phyloP scores from a whole-genome alignment of 2,888 invertebrate species.

The Andrena camellia region DNA sequence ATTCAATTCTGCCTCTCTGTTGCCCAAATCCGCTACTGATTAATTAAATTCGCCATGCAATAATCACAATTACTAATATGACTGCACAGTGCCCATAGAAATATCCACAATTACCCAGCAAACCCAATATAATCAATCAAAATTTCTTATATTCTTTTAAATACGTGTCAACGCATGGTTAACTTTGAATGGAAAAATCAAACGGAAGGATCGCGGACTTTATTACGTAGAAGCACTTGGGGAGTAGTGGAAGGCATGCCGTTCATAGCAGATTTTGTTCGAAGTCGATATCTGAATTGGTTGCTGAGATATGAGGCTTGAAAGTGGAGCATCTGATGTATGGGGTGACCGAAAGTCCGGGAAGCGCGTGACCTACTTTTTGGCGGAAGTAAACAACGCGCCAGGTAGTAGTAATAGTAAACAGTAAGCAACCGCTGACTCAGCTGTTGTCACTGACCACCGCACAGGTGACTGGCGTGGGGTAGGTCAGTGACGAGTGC shows the following conservation, averaged over 20 bases:
- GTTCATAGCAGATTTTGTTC: background rate
- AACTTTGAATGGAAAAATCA: no score
- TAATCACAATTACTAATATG: no score
- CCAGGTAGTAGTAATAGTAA: background rate
- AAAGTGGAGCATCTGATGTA: background rate
- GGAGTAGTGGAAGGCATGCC: background rate
- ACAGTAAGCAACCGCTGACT: constrained; percentile 24
- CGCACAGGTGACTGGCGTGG: constrained; percentile 2
- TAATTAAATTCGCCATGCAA: background rate
- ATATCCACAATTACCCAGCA: no score
- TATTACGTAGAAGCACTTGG: no score
- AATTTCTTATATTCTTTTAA: no score
- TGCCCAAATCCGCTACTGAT: background rate
- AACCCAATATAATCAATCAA: background rate
- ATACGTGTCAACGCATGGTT: no score
- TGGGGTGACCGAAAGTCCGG: background rate
- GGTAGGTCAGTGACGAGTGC: background rate
- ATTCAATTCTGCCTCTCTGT: background rate
- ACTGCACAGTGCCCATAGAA: no score
- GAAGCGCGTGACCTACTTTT: constrained; percentile 19
- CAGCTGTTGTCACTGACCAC: constrained; percentile 8
- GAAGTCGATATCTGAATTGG: constrained; percentile 13
- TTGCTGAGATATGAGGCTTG: constrained; percentile 7
- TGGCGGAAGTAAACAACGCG: constrained; percentile 1
- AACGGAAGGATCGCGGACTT: no score